Conservation (phyloP, 2,797 vertebrate genomes). For the Labeo calbasu region DNA sequence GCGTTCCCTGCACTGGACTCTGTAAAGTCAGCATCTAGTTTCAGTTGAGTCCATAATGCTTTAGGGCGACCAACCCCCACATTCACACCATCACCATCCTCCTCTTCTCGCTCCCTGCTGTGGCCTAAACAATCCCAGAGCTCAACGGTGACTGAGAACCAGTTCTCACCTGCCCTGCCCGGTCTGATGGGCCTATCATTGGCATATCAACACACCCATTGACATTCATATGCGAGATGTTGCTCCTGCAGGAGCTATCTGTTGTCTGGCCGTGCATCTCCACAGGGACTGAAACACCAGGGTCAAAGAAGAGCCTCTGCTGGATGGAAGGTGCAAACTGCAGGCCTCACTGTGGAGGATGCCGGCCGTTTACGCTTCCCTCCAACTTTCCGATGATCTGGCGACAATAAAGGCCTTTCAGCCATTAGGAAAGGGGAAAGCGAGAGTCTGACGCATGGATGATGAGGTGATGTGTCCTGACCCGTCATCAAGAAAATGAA, state of each 20-base stretch:
- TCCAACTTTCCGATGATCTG: slow-evolving; percentile 48
- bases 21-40: slow-evolving; percentile 30
- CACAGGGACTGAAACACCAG: slow-evolving; percentile 38
- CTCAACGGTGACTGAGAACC: slow-evolving; percentile 48
- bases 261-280: slow-evolving; percentile 46
- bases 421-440: slow-evolving; percentile 34
- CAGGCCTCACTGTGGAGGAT: slow-evolving; percentile 44
- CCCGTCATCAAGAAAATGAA: slow-evolving; percentile 59
- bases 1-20: slow-evolving; percentile 4
- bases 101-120: slow-evolving; percentile 40
- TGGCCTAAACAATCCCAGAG: slow-evolving; percentile 46
- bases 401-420: slow-evolving; percentile 57
- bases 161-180: slow-evolving; percentile 50
- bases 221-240: slow-evolving; percentile 53
- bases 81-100: slow-evolving; percentile 32
- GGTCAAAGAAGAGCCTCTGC: slow-evolving; percentile 36
- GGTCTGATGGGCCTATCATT: slow-evolving; percentile 53
- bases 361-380: slow-evolving; percentile 37
- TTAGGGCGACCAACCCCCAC: slow-evolving; percentile 27
- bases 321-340: slow-evolving; percentile 53
- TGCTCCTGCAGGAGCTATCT: slow-evolving; percentile 41
- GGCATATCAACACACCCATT: slow-evolving; percentile 58
- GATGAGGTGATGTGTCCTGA: slow-evolving; percentile 59
- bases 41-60: slow-evolving; percentile 23
- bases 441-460: slow-evolving; percentile 47